A percentile compares a stretch with the other conserved stretches of the same genome.
Conservation (phyloP, 2,888 invertebrate genomes). For the Paralinhomoeus sp. region DNA sequence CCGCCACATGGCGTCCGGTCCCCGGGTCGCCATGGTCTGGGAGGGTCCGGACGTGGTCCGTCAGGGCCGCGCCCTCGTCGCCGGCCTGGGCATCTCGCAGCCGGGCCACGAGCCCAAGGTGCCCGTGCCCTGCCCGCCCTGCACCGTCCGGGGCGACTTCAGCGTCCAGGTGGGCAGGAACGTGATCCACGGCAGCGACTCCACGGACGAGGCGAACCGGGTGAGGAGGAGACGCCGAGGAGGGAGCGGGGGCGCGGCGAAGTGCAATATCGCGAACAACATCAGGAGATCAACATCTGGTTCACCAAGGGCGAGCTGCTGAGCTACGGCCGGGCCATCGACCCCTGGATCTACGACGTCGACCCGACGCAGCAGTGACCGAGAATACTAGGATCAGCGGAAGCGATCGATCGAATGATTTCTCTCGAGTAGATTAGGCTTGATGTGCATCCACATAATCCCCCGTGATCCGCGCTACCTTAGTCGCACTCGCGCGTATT, state of each 20-base stretch:
- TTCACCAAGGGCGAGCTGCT: conserved; percentile 62
- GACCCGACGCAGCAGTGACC: too few species aligned
- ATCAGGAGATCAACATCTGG: conserved; percentile 84
- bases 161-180: conserved; percentile 39
- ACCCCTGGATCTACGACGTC: conserved; percentile 85
- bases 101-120: too few species aligned
- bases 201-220: conserved; percentile 82
- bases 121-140: conserved; percentile 76
- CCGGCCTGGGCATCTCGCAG: too few species aligned
- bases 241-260: too few species aligned
- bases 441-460: too few species aligned
- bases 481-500: too few species aligned
- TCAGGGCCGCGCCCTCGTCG: conserved; percentile 80
- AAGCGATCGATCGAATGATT: too few species aligned
- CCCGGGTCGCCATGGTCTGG: conserved; percentile 42
- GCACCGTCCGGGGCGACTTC: conserved; percentile 89
- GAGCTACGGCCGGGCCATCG: conserved; percentile 55
- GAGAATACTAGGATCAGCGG: too few species aligned
- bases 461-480: too few species aligned
- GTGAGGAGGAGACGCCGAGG: too few species aligned
- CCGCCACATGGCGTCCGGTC: conserved; percentile 73
- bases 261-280: too few species aligned
- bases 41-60: conserved; percentile 76
- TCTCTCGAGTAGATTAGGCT: too few species aligned
- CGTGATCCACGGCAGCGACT: conserved; percentile 87